Base-by-base conservation (phyloP, 1,140 invertebrate species). In the Theocolax elegans region DNA sequence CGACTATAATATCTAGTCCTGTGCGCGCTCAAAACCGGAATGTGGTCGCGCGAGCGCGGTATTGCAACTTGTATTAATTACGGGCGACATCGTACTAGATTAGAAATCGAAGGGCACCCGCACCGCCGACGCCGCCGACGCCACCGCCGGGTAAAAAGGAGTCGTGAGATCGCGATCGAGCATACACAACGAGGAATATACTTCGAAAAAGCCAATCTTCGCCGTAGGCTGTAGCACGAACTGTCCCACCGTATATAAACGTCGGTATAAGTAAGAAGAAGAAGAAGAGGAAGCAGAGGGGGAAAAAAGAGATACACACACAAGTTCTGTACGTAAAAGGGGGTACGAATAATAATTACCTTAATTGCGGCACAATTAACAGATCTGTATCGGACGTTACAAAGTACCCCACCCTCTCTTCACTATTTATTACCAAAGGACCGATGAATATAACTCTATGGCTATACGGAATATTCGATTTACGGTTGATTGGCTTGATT, bases 1-100 rank as follows among this genome's bases (percentile, higher is more conserved):
- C 25, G 15, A 29, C 51, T 49, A 59, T 65, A 71, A 70, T 64
- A 71, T 64, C 68, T 71, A 27, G 56, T 59, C 46, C 83, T 79
- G 79, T 75, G 79, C n/a, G n/a, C n/a, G n/a, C 74, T 80, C 80
- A 83, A 84, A 85, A 85, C 82, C 83, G 80, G 82, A 85, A 85
- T 85, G 75, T 77, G 73, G 12, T 0, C 21, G n/a, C n/a, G n/a
- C n/a, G n/a, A n/a, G 72, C 73, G 70, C 72, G 74, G 83, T 77
- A 84, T 83, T 83, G 82, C 81, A 84, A 85, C 79, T 85, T 83
- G 84, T 85, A 85, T 85, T 85, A 85, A 85, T 85, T 85, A 85
- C 81, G 80, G 73, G 74, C 79, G 82, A 85, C 83, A 83, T 85
- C 79, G 75, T 51, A 72, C 59, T 72, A 85, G 84, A 85, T 85